Conservation (phyloP, 2,888 invertebrate species). For the Apodemia duryi region DNA sequence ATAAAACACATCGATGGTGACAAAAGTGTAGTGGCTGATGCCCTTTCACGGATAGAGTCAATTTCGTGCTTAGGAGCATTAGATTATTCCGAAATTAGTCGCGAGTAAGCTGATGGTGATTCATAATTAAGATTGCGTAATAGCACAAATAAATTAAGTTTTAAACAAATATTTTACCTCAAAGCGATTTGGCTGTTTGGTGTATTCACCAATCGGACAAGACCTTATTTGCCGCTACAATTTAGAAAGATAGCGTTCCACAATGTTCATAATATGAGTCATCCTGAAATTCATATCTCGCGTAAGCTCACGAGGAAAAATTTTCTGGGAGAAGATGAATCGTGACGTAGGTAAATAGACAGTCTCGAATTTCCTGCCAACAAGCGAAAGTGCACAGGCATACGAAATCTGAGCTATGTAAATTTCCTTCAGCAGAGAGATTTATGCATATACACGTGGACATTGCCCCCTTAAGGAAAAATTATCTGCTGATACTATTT, state of each 20-base stretch:
- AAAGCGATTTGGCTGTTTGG: constrained; percentile 12
- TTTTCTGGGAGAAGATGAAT: constrained; percentile 31
- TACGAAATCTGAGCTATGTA: constrained; percentile 18
- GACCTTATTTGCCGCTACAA: constrained; percentile 23
- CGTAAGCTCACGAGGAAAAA: constrained; percentile 1
- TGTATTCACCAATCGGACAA: constrained; percentile 19
- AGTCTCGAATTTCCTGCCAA: constrained; percentile 25
- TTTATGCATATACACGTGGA: constrained; percentile 22
- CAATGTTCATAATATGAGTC: constrained; percentile 24
- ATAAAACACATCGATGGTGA: constrained; percentile 18
- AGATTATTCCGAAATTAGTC: constrained; percentile 7
- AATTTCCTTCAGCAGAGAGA: constrained; percentile 22
- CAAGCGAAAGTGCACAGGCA: not conserved
- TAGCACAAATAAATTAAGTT: constrained; percentile 2
- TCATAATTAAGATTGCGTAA: not conserved
- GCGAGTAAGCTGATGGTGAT: not conserved
- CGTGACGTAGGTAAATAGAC: constrained; percentile 26
- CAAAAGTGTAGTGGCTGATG: constrained; percentile 18
- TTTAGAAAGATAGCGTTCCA: constrained; percentile 24
- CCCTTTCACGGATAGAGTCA: constrained; percentile 14
- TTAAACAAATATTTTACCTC: constrained; percentile 13
- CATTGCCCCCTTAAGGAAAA: constrained; percentile 28
- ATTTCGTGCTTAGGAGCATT: not conserved
- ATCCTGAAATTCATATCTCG: constrained; percentile 23
- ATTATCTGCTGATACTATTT: constrained; percentile 23